Conservation (phyloP, 2,797 vertebrate genomes). For the Carapus acus region DNA sequence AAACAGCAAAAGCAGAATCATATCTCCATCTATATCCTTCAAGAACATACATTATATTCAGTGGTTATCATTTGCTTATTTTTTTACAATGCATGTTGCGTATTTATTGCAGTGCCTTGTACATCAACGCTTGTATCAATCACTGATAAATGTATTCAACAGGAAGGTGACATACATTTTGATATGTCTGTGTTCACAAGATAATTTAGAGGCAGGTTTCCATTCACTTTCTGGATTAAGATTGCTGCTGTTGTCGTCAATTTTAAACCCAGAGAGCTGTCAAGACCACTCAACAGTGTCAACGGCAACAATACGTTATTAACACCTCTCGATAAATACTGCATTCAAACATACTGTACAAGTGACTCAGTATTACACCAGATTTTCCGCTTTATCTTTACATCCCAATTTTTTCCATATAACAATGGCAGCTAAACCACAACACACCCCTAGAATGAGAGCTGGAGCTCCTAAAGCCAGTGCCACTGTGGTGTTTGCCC, state of each 20-base stretch:
- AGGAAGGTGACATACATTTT: no score
- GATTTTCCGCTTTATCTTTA: conserved; percentile 38
- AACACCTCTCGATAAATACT: not conserved
- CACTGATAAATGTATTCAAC: no score
- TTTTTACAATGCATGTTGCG: no score
- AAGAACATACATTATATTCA: not conserved
- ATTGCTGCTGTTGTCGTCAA: no score
- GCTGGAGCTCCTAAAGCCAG: conserved; percentile 60
- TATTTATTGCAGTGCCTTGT: no score
- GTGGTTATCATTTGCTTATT: no score
- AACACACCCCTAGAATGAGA: conserved; percentile 53
- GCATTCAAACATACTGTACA: conserved; percentile 7
- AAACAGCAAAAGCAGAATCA: not conserved
- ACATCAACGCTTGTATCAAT: no score
- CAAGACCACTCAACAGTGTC: not conserved
- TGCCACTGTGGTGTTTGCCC: conserved; percentile 56
- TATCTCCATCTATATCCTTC: not conserved
- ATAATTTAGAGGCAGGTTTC: no score
- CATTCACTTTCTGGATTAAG: no score
- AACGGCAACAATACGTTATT: not conserved
- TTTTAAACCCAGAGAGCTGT: no score
- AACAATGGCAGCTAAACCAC: conserved; percentile 50
- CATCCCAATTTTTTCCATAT: conserved; percentile 61
- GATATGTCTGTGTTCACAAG: no score
- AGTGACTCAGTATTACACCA: conserved; percentile 24